Base-by-base conservation (phyloP, 2,113 vertebrate species). In the Empidonax alnorum region DNA sequence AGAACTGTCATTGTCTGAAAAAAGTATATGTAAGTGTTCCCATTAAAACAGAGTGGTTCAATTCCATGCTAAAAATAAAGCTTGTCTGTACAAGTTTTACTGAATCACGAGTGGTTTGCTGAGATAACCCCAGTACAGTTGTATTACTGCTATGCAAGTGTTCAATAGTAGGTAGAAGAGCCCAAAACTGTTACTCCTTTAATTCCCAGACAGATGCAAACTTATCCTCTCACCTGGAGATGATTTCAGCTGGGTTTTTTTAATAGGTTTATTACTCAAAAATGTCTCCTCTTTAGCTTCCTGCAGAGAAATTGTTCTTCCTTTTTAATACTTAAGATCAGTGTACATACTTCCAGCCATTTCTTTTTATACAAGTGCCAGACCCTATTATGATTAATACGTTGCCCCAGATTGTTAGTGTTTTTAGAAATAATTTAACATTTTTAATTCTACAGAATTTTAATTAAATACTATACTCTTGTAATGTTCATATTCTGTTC, bases 11-110 rank as follows among this genome's bases (percentile, higher is more conserved):
- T 91, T 21, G 44, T 35, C 76, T 84, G 89, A 84, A 75, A 89
- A 92, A 65, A 14, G 22, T 31, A 21, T 35, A 11, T 17, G 1
- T 7, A 52, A 88, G 49, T 62, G 21, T 75, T 79, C 90, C 52
- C 18, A 30, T 18, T 80, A 56, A 95, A 92, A 39, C 31, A 63
- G 63, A 84, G 71, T 58, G 17, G 20, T 80, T 93, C 59, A 62
- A 82, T 22, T 44, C 47, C 17, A 22, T 62, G 41, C 87, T 90
- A 91, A 89, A 97, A 81, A 85, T 86, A 87, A 56, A 74, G 27
- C 33, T 7, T 22, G 33, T 47, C 72, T 63, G 27, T 39, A 37
- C 14, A n/a, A 0, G 5, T 50, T 69, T 89, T 41, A 47, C 39
- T 78, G 63, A 71, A 83, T 76, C 28, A 44, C 19, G 71, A 37